These are phyloP conservation scores for Cecropterus lyciades DNA, from an alignment of 1,140 invertebrate genomes.

Conservation along the genomic window DNA sequence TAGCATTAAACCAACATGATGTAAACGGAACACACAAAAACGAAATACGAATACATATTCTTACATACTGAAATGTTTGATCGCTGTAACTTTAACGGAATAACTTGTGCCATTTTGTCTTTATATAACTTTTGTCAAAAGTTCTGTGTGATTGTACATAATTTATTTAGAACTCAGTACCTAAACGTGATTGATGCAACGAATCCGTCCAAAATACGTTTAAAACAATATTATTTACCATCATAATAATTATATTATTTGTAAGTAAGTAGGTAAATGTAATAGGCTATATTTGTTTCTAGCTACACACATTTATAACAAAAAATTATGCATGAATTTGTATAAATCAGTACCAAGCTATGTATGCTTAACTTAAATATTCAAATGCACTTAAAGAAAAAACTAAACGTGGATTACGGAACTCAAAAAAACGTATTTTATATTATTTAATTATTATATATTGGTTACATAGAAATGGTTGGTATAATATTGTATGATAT, in stretches of 20 bases:
- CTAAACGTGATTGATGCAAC: conserved; percentile 58
- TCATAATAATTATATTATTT: conserved; percentile 21
- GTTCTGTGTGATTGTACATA: conserved; percentile 23
- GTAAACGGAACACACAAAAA: not conserved
- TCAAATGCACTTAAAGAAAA: too few species aligned
- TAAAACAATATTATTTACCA: conserved; percentile 36
- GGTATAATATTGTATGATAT: too few species aligned
- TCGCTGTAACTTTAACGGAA: conserved; percentile 42
- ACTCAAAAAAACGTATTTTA: too few species aligned
- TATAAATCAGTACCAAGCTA: too few species aligned
- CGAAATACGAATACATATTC: conserved; percentile 31
- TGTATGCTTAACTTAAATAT: too few species aligned
- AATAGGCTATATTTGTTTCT: conserved; percentile 5
- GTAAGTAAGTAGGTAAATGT: conserved; percentile 33
- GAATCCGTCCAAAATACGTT: conserved; percentile 58
- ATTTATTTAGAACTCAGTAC: conserved; percentile 20
- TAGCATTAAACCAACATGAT: too few species aligned
- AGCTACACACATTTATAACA: not conserved
- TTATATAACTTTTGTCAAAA: conserved; percentile 27
- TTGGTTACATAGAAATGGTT: too few species aligned
- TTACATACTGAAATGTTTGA: conserved; percentile 25
- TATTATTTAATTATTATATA: too few species aligned
- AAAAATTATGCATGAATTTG: too few species aligned
- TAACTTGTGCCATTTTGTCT: conserved; percentile 64
- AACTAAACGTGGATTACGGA: too few species aligned